These are phyloP conservation scores for Apomyelois bistriatella DNA, from an alignment of 2,888 invertebrate species.

Conservation along the genomic window DNA sequence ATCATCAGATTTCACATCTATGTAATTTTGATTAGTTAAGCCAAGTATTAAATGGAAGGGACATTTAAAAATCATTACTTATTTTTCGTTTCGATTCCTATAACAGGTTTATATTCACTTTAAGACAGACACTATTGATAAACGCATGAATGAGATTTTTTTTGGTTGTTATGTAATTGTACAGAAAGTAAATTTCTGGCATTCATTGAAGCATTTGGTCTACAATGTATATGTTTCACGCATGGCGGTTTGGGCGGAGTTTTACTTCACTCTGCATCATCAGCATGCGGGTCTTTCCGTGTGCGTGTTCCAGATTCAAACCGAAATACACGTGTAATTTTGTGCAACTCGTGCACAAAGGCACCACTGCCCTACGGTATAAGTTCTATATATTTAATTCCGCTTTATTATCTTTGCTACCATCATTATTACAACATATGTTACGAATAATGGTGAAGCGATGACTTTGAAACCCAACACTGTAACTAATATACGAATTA, in stretches of 20 bases:
- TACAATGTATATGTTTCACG: conserved; percentile 17
- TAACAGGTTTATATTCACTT: too few species aligned
- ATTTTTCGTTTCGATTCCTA: too few species aligned
- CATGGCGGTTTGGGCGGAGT: conserved; percentile 32
- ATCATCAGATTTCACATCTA: too few species aligned
- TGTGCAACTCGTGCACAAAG: conserved; percentile 18
- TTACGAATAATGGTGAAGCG: conserved; percentile 23
- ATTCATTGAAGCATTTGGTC: conserved; percentile 10
- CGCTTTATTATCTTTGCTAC: conserved; percentile 17
- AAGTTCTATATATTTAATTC: conserved; percentile 36
- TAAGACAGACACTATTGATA: too few species aligned
- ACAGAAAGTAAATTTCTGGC: conserved; percentile 6
- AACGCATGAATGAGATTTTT: too few species aligned
- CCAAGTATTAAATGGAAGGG: too few species aligned
- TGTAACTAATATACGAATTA: conserved; percentile 33
- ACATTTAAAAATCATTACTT: too few species aligned
- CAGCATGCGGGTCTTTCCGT: conserved; percentile 50
- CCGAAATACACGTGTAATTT: conserved; percentile 20
- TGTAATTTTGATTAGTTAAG: too few species aligned
- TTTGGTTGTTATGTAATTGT: not conserved
- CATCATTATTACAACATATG: conserved; percentile 23
- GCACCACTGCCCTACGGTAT: conserved; percentile 26
- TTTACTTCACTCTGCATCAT: conserved; percentile 39
- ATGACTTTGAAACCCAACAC: conserved; percentile 26
- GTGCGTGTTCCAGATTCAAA: conserved; percentile 46